phyloP scores from a whole-genome alignment of 2,113 vertebrate species.

The Barnardius zonarius region DNA sequence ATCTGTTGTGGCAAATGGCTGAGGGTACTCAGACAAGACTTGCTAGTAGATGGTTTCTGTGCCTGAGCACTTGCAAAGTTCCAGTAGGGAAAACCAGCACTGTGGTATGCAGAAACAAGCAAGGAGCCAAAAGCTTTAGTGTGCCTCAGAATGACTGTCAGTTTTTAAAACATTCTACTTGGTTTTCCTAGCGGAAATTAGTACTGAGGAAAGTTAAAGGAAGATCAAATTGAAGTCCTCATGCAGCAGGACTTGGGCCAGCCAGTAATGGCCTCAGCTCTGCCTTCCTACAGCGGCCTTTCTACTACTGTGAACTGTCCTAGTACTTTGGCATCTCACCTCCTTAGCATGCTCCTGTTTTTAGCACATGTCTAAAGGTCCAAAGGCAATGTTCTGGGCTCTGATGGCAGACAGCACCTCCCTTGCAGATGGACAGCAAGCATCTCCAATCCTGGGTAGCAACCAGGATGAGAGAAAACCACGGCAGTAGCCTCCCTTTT shows the following conservation, averaged over 20 bases:
- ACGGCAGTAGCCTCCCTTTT: no score
- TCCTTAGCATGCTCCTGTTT: background rate
- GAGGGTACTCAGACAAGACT: no score
- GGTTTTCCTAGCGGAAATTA: background rate
- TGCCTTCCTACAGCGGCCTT: background rate
- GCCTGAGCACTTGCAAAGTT: no score
- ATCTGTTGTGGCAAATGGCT: no score
- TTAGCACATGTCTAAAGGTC: background rate
- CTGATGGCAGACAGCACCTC: background rate
- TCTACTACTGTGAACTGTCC: background rate
- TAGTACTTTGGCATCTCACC: background rate
- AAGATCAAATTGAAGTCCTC: background rate
- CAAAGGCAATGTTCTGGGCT: background rate
- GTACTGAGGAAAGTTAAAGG: background rate
- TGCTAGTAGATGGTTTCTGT: no score
- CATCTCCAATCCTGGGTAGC: background rate
- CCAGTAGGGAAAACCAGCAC: background rate
- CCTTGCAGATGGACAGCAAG: background rate
- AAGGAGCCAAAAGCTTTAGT: background rate
- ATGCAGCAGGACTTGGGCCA: background rate
- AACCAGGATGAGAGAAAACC: background rate
- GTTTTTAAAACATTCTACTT: background rate
- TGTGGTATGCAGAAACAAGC: background rate
- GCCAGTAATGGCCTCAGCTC: background rate
- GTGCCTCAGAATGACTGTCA: background rate